phyloP scores from a whole-genome alignment of 2,113 vertebrate genomes.

The Mirounga angustirostris region DNA sequence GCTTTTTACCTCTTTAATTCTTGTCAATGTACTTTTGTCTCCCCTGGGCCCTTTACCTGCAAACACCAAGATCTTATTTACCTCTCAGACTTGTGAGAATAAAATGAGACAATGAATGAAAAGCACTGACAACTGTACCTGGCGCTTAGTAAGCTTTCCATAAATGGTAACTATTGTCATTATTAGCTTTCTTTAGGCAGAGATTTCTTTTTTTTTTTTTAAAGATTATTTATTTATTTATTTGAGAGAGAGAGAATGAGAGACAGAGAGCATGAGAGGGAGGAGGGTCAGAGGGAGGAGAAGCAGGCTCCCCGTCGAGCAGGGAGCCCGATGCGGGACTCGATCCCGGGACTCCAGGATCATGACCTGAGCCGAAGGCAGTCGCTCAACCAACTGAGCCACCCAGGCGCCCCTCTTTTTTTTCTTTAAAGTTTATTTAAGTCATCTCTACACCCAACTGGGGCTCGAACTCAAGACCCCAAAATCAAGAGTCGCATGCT shows the following conservation, averaged over 20 bases:
- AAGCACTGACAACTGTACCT: background rate
- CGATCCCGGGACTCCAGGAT: too few relatives aligned
- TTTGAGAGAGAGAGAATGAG: too few relatives aligned
- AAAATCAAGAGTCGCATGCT: background rate
- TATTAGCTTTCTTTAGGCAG: background rate
- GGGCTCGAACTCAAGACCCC: background rate
- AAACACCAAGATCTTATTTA: conserved; percentile 24
- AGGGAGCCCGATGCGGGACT: too few relatives aligned
- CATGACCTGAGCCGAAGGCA: too few relatives aligned
- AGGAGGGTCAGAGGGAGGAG: too few relatives aligned
- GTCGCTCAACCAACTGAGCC: too few relatives aligned
- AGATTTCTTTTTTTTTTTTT: background rate
- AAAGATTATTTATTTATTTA: too few relatives aligned
- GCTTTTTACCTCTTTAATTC: background rate
- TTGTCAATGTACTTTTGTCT: background rate
- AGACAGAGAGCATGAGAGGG: too few relatives aligned
- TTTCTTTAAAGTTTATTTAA: background rate
- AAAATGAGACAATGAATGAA: background rate
- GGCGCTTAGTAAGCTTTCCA: background rate
- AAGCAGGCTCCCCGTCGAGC: too few relatives aligned
- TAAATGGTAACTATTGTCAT: background rate
- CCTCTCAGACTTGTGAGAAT: background rate
- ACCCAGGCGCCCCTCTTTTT: background rate
- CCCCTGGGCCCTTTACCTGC: background rate
- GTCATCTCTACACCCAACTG: background rate